These are phyloP conservation scores for Pundamilia nyererei DNA, from an alignment of 2,113 vertebrate genomes.

Conservation along the genomic window DNA sequence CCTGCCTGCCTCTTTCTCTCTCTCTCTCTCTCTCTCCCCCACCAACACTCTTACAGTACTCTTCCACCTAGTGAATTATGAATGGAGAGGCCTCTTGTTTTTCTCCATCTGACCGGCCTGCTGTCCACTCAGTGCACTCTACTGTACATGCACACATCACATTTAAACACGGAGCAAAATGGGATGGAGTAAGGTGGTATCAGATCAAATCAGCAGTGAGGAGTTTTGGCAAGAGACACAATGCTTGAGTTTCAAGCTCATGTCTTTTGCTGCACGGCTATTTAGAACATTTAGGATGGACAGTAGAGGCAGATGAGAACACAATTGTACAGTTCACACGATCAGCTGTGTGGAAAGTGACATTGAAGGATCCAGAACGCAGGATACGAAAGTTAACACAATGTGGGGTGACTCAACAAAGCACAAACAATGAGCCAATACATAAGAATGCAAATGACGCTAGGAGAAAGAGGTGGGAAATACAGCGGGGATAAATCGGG, in stretches of 20 bases:
- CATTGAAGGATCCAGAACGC: neutral
- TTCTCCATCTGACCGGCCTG: constrained; percentile 43
- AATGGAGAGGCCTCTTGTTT: constrained; percentile 68
- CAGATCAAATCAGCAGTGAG: neutral
- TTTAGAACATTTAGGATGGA: neutral
- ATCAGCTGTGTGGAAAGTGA: neutral
- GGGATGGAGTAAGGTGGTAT: neutral
- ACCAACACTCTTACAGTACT: constrained; percentile 47
- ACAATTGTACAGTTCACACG: fast-evolving
- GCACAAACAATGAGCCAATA: neutral
- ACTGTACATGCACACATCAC: constrained; percentile 50
- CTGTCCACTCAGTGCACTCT: constrained; percentile 65
- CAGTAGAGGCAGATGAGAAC: neutral
- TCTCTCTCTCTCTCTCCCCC: neutral
- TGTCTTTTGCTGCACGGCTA: fast-evolving
- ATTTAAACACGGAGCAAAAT: constrained; percentile 24
- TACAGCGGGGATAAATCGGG: neutral
- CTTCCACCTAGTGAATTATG: constrained; percentile 72
- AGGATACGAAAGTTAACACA: neutral
- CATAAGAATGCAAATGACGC: neutral
- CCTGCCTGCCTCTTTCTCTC: neutral
- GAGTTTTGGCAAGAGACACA: neutral
- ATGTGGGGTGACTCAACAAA: neutral
- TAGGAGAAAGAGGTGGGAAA: neutral
- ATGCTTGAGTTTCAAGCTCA: neutral